Conservation (phyloP, 2,888 invertebrate species). For the Synanthedon formicaeformis region DNA sequence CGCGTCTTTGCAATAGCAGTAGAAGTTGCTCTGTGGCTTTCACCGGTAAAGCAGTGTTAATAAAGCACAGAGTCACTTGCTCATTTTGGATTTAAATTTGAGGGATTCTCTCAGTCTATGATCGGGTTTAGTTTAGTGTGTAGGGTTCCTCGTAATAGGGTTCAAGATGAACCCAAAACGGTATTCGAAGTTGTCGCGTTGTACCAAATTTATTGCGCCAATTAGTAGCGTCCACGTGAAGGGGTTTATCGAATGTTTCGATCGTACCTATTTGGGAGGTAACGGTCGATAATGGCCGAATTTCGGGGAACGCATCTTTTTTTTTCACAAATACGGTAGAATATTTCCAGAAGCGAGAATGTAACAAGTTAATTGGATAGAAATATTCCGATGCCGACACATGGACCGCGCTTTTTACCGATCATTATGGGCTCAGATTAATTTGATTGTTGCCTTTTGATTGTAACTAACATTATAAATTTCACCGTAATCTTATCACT, state of each 20-base stretch:
- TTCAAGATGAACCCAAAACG: conserved; percentile 30
- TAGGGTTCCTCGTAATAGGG: conserved; percentile 37
- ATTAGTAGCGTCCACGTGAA: conserved; percentile 64
- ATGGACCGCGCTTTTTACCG: conserved; percentile 36
- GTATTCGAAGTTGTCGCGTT: conserved; percentile 45
- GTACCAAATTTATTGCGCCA: conserved; percentile 64
- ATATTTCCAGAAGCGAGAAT: conserved; percentile 65
- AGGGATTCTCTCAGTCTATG: conserved; percentile 38
- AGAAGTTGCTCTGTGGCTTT: conserved; percentile 28
- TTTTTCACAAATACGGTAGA: conserved; percentile 33
- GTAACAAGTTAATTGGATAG: conserved; percentile 66
- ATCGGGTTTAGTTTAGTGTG: conserved; percentile 6
- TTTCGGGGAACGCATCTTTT: conserved; percentile 54
- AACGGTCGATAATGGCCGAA: conserved; percentile 59
- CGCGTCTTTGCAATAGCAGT: conserved; percentile 43
- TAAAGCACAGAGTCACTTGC: conserved; percentile 41
- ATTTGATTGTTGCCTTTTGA: conserved; percentile 31
- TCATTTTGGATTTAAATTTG: conserved; percentile 23
- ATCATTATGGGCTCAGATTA: conserved; percentile 46
- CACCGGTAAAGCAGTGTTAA: conserved; percentile 33
- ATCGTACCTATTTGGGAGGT: conserved; percentile 68
- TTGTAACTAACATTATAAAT: conserved; percentile 8
- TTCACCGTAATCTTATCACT: background rate
- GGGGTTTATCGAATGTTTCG: conserved; percentile 48
- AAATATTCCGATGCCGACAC: conserved; percentile 50